phyloP scores from a whole-genome alignment of 2,113 vertebrate species.

The Donacobius atricapilla region DNA sequence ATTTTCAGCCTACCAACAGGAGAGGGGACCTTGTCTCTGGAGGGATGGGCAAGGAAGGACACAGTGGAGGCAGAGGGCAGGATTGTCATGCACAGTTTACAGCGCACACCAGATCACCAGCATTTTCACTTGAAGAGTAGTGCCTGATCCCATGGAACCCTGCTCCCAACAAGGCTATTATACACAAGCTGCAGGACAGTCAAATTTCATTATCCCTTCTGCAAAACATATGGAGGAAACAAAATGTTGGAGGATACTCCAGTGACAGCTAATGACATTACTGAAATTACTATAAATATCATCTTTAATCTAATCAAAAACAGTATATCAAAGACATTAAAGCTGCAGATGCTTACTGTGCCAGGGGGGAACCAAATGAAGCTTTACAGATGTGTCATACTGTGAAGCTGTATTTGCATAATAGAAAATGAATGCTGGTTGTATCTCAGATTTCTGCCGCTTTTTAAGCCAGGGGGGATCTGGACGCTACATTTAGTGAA shows the following conservation, averaged over 20 bases:
- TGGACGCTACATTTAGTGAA: background rate
- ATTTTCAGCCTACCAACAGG: background rate
- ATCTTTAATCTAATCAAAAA: constrained; percentile 57
- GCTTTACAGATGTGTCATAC: constrained; percentile 65
- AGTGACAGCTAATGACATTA: constrained; percentile 60
- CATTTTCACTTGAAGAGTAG: background rate
- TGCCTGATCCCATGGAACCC: background rate
- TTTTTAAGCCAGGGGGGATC: constrained; percentile 19
- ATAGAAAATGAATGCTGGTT: constrained; percentile 67
- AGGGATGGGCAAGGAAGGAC: background rate
- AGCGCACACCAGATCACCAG: background rate
- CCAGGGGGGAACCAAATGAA: constrained; percentile 49
- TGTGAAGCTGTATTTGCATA: constrained; percentile 70
- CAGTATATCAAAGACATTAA: constrained; percentile 60
- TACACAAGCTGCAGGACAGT: constrained; percentile 23
- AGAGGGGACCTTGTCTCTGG: background rate
- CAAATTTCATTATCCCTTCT: constrained; percentile 57
- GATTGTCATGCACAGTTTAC: background rate
- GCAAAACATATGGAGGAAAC: constrained; percentile 44
- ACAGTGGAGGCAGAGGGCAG: fast-evolving
- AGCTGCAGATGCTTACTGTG: constrained; percentile 53
- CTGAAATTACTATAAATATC: constrained; percentile 58
- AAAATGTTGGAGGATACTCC: constrained; percentile 55
- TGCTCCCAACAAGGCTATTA: background rate
- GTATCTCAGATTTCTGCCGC: constrained; percentile 57